Evolutionary conservation across 2,797 vertebrate genomes (phyloP), one percentile per base, ranked within the genome.

Genomic region (Schizothorax lantsangensis): DNA sequence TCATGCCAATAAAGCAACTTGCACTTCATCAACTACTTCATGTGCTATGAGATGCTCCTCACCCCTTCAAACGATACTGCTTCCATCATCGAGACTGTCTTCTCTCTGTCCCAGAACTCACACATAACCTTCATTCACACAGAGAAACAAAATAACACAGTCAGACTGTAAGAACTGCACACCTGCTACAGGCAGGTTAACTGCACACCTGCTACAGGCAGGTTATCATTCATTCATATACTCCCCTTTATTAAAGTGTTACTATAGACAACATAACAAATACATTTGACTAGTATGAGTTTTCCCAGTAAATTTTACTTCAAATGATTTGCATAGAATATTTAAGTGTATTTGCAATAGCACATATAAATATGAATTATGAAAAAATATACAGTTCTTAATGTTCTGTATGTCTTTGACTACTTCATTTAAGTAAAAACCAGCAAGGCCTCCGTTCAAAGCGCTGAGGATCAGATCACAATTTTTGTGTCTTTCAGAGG

Each of bases 11-110:
- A 10, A 43, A 45, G 9, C 43, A 45, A 45, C 43, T 3, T 45
- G 10, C 43, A 11, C 43, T 43, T 10, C 21, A 57, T 38, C 33
- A 62, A 62, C 54, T 21, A 62, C 69, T 45, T 45, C 43, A 40
- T 72, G 33, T 69, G 11, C 12, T 49, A 52, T 54, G n/a, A 30
- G 5, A 72, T 57, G 59, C 5, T 84, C 21, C 88, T 89, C 75
- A 91, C 90, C 90, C 52, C 87, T 72, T 87, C 87, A 91, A 88
- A 90, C 10, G 88, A 86, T 68, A 80, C 79, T 52, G 85, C 64
- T 87, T 91, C 90, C 90, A 90, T 90, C 68, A 78, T 89, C 36
- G 43, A 69, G 81, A 66, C 83, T 52, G 80, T 79, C 43, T 87
- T 82, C 47, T 86, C 57, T 88, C n/a, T 86, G 52, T 79, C 74